Conservation (phyloP, 2,797 vertebrate species). For the Tragelaphus eurycerus region DNA sequence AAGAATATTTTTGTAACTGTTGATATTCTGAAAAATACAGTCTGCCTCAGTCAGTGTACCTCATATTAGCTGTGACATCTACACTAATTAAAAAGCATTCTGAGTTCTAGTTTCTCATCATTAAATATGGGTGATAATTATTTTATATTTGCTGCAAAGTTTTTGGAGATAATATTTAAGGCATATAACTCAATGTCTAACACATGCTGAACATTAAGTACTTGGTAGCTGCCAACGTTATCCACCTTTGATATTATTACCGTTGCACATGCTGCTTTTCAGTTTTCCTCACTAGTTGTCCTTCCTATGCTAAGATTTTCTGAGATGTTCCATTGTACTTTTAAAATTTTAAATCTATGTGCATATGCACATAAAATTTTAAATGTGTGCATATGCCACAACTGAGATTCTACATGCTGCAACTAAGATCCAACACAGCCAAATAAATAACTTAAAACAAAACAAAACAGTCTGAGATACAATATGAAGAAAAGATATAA, state of each 20-base stretch:
- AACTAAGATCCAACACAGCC: too few relatives aligned
- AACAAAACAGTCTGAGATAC: too few relatives aligned
- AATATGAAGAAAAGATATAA: too few relatives aligned
- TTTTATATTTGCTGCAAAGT: not conserved
- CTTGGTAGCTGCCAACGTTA: not conserved
- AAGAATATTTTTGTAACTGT: not conserved
- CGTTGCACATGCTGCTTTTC: not conserved
- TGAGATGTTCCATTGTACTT: not conserved
- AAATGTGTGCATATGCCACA: too few relatives aligned
- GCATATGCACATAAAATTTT: too few relatives aligned
- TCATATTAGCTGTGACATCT: not conserved
- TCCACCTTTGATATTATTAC: too few relatives aligned
- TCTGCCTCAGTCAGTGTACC: not conserved
- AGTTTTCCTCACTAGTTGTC: not conserved
- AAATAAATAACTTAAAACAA: too few relatives aligned
- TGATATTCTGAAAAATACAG: not conserved
- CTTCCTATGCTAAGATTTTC: not conserved
- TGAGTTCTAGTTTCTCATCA: not conserved
- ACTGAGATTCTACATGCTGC: too few relatives aligned
- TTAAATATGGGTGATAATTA: not conserved
- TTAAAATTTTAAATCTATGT: not conserved
- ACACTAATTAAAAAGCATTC: not conserved
- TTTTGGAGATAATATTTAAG: not conserved
- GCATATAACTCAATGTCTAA: not conserved
- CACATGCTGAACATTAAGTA: not conserved